Conservation (phyloP, 2,797 vertebrate genomes). For the Meriones psammophilus region DNA sequence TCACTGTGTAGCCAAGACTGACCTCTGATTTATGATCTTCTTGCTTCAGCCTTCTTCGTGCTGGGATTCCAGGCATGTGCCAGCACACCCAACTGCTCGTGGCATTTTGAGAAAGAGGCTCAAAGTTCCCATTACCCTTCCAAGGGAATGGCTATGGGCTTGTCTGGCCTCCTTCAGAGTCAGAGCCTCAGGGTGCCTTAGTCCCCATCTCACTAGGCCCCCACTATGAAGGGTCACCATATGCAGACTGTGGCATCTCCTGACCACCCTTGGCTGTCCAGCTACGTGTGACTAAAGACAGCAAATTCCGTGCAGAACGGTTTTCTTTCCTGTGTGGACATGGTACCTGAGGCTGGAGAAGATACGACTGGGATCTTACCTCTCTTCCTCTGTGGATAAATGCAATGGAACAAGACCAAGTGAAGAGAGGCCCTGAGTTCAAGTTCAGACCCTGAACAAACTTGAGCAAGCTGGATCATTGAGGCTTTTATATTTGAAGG, state of each 20-base stretch:
- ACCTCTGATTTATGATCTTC: neutral
- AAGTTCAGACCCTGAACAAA: neutral
- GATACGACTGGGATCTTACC: neutral
- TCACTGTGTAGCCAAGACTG: neutral
- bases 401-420: neutral
- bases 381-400: neutral
- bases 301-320: neutral
- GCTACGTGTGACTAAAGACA: neutral
- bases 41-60: neutral
- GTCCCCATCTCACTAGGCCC: neutral
- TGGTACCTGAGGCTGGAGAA: neutral
- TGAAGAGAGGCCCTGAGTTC: neutral
- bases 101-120: neutral
- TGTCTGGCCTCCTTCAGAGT: neutral
- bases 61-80: neutral
- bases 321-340: neutral
- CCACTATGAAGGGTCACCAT: neutral
- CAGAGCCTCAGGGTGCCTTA: neutral
- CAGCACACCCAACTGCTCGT: neutral
- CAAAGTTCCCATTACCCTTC: neutral
- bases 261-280: neutral
- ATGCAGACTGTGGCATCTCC: neutral
- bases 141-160: neutral
- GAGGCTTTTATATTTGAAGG: neutral
- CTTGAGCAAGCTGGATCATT: neutral